Percentiles rank a stretch among this genome's conserved stretches.
Conservation (phyloP, 2,113 vertebrate genomes). For the Argyrosomus japonicus region DNA sequence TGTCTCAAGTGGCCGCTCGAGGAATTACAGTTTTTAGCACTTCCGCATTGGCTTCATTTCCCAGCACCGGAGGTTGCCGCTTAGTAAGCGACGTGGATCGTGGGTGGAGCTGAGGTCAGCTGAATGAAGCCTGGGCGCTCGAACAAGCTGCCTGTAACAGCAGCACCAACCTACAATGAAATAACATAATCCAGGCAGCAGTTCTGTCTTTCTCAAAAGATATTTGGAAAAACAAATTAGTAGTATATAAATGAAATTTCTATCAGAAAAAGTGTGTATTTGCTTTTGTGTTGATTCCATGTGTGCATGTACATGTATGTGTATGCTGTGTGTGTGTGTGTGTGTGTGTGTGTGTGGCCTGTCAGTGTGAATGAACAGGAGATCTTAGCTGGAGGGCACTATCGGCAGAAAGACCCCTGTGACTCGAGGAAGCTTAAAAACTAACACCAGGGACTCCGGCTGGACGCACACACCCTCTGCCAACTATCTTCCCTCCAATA, state of each 20-base stretch:
- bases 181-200: background rate
- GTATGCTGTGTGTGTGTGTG: background rate
- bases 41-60: too few relatives aligned
- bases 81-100: too few relatives aligned
- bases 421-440: slow-evolving; percentile 68
- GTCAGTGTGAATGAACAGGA: slow-evolving; percentile 50
- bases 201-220: background rate
- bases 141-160: too few relatives aligned
- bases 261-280: background rate
- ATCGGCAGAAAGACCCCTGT: slow-evolving; percentile 61
- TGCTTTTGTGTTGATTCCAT: background rate
- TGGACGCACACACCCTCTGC: slow-evolving; percentile 44
- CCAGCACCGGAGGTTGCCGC: too few relatives aligned
- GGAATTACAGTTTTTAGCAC: too few relatives aligned
- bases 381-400: slow-evolving; percentile 57
- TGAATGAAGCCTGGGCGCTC: too few relatives aligned
- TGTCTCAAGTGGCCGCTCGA: too few relatives aligned
- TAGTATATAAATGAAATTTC: background rate
- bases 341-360: slow-evolving; percentile 26
- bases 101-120: too few relatives aligned
- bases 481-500: slow-evolving; percentile 44
- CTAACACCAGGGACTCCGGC: slow-evolving; percentile 59
- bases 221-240: background rate
- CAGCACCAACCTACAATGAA: background rate
- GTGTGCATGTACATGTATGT: background rate